These are phyloP conservation scores for Galaxea fascicularis DNA, from an alignment of 92 coral and sea anemone species.

Conservation along the genomic window DNA sequence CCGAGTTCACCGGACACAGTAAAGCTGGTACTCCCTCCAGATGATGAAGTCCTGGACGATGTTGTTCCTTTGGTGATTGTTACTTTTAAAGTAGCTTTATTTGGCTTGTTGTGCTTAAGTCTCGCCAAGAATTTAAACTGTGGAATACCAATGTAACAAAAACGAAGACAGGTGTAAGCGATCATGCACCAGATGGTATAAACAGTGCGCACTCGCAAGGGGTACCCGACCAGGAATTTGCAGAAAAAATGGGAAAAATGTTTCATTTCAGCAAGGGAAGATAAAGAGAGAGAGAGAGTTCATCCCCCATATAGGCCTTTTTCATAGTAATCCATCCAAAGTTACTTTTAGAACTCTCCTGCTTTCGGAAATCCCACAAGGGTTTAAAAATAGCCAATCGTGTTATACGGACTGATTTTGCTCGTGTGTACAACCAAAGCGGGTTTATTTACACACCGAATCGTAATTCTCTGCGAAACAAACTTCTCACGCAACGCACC, in stretches of 20 bases:
- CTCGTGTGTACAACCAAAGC: neutral
- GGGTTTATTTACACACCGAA: neutral
- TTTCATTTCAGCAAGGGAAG: neutral
- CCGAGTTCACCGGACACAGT: conserved; percentile 34
- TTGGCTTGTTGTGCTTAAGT: neutral
- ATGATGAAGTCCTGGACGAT: conserved; percentile 18
- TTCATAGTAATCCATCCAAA: neutral
- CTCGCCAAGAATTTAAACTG: neutral
- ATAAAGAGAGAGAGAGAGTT: neutral
- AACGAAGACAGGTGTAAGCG: neutral
- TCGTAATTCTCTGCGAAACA: neutral
- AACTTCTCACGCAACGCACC: neutral
- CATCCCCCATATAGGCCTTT: neutral
- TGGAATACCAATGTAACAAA: neutral
- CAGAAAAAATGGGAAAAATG: neutral
- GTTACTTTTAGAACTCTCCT: neutral
- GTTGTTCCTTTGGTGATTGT: conserved; percentile 31
- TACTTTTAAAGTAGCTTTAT: neutral
- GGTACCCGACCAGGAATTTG: neutral
- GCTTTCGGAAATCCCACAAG: neutral
- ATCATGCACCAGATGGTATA: neutral
- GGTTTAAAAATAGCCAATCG: neutral
- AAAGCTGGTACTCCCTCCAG: conserved; percentile 1
- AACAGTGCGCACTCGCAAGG: neutral
- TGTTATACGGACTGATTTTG: neutral